Conservation (phyloP, 2,113 vertebrate genomes). For the Craseonycteris thonglongyai region DNA sequence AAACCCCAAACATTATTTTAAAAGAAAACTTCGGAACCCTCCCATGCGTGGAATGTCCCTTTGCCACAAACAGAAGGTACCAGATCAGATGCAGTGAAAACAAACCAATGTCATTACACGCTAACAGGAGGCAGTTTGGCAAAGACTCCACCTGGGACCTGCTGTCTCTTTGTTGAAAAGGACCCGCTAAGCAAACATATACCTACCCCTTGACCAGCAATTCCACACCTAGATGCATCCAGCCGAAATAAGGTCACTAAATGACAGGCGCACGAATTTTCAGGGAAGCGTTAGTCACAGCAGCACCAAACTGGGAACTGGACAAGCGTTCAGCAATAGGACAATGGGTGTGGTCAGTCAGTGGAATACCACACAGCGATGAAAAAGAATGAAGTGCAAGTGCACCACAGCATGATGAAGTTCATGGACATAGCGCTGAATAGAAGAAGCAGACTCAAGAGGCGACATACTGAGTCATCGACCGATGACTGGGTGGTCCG, state of each 20-base stretch:
- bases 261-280: rapidly evolving
- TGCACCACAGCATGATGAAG: rapidly evolving
- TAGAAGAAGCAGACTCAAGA: neutral
- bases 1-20: neutral
- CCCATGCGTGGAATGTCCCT: neutral
- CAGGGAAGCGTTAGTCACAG: neutral
- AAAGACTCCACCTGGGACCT: rapidly evolving
- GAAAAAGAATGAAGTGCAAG: neutral
- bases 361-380: neutral
- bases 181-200: neutral
- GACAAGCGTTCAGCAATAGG: too few species aligned
- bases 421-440: neutral
- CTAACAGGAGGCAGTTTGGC: neutral
- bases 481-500: neutral
- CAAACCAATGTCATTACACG: neutral
- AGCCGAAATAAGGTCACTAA: neutral
- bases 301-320: neutral
- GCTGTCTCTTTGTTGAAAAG: neutral
- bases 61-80: neutral
- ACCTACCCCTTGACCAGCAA: neutral
- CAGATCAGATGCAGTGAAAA: neutral
- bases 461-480: rapidly evolving
- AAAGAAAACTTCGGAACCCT: neutral
- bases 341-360: rapidly evolving
- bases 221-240: too few species aligned